Percentiles rank a stretch among this genome's conserved stretches.
Conservation (phyloP, 2,888 invertebrate species). For the Melanchra persicariae region DNA sequence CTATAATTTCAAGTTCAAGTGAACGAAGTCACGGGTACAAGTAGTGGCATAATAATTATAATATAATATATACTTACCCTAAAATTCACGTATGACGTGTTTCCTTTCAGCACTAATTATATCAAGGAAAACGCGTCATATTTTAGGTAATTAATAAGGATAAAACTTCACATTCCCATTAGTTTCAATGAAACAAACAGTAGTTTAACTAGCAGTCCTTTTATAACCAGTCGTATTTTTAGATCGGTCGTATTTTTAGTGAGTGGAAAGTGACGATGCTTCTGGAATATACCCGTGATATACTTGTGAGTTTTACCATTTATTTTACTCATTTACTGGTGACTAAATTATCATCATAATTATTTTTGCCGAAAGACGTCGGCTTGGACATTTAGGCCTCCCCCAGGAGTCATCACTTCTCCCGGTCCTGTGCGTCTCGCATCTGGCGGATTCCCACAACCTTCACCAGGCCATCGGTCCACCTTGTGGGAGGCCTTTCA, state of each 20-base stretch:
- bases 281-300: not conserved
- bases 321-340: no score
- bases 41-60: no score
- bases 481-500: no score
- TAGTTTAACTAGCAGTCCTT: not conserved
- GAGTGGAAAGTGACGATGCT: not conserved
- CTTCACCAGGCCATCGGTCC: no score
- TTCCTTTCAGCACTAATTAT: not conserved
- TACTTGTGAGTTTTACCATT: conserved; percentile 16
- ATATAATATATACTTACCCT: not conserved
- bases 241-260: not conserved
- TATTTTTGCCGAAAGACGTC: no score
- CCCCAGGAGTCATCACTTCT: no score
- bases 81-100: not conserved
- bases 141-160: not conserved
- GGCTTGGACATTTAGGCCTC: no score
- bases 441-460: no score
- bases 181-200: not conserved
- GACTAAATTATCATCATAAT: no score
- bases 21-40: no score
- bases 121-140: not conserved
- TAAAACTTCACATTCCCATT: not conserved
- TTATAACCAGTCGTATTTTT: not conserved
- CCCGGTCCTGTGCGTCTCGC: no score
- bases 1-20: no score